Percentiles rank a stretch among this genome's conserved stretches.
phyloP scores from a whole-genome alignment of 2,113 vertebrate species.

The Atherinomorus stipes region DNA sequence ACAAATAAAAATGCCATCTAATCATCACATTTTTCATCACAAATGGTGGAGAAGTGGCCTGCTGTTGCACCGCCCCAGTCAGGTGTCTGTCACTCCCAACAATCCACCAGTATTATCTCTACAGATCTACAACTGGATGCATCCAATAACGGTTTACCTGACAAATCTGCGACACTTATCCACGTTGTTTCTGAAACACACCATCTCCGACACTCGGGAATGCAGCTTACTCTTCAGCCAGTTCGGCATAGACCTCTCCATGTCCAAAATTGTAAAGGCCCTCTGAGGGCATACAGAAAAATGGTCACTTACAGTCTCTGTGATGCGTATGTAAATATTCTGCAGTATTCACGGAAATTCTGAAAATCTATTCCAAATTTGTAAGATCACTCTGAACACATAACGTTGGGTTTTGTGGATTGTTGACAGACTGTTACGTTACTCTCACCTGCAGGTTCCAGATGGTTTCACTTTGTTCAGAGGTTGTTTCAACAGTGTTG shows the following conservation, averaged over 20 bases:
- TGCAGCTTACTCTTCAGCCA: conserved; percentile 78
- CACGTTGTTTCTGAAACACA: conserved; percentile 75
- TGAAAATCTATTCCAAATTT: too few relatives aligned
- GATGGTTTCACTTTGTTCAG: conserved; percentile 89
- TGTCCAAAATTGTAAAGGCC: conserved; percentile 90
- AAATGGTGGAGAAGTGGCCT: too few relatives aligned
- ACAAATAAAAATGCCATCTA: too few relatives aligned
- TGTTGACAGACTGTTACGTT: neutral
- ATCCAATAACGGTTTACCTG: neutral
- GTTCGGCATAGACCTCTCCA: conserved; percentile 86
- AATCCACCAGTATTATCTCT: too few relatives aligned
- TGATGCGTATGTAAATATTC: too few relatives aligned
- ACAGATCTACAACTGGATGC: neutral
- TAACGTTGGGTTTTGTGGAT: neutral
- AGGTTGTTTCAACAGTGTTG: conserved; percentile 87
- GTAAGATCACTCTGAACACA: too few relatives aligned
- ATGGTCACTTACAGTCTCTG: too few relatives aligned
- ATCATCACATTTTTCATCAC: too few relatives aligned
- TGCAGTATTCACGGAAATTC: too few relatives aligned
- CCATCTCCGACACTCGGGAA: conserved; percentile 81
- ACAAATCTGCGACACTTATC: neutral
- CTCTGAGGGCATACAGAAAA: conserved; percentile 72
- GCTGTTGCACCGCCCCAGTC: too few relatives aligned
- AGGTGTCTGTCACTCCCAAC: too few relatives aligned
- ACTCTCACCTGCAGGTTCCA: conserved; percentile 92